Percentiles rank a stretch among this genome's conserved stretches.
These are phyloP conservation scores for Chionoecetes opilio DNA, from an alignment of 1,140 invertebrate species.

Conservation along the genomic window DNA sequence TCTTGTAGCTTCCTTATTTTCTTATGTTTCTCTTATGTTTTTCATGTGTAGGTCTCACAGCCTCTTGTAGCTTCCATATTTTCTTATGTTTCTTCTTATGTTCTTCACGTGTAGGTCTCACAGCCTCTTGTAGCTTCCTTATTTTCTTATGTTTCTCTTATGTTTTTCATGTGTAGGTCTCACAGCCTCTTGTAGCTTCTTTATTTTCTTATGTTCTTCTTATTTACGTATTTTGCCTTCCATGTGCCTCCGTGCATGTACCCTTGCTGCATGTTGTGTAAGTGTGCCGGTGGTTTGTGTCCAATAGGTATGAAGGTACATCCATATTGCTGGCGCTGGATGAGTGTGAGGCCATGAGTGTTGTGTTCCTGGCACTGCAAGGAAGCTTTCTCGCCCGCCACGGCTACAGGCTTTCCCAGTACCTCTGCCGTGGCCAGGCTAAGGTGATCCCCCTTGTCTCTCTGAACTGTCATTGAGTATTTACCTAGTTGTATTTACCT, in stretches of 20 bases:
- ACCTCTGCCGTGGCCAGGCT: constrained; percentile 48
- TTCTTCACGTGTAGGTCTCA: too few relatives aligned
- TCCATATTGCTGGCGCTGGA: constrained; percentile 51
- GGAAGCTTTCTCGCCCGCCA: constrained; percentile 31
- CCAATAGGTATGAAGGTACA: constrained; percentile 40
- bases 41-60: not conserved
- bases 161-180: too few relatives aligned
- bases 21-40: too few relatives aligned
- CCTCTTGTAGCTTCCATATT: too few relatives aligned
- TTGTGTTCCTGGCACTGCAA: constrained; percentile 60
- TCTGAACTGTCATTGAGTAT: not conserved
- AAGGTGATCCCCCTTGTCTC: constrained; percentile 51
- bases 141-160: too few relatives aligned
- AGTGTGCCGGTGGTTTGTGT: not conserved
- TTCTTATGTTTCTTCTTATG: too few relatives aligned
- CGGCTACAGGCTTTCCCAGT: constrained; percentile 60
- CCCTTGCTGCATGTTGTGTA: not conserved
- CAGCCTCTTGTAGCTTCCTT: too few relatives aligned
- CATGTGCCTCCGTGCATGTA: not conserved
- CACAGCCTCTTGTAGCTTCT: too few relatives aligned
- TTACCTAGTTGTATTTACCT: too few relatives aligned
- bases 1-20: too few relatives aligned
- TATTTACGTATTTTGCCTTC: not conserved
- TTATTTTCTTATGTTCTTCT: not conserved
- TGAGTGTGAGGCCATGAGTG: constrained; percentile 63